Conservation (phyloP, 2,113 vertebrate species). For the Macrotus californicus region DNA sequence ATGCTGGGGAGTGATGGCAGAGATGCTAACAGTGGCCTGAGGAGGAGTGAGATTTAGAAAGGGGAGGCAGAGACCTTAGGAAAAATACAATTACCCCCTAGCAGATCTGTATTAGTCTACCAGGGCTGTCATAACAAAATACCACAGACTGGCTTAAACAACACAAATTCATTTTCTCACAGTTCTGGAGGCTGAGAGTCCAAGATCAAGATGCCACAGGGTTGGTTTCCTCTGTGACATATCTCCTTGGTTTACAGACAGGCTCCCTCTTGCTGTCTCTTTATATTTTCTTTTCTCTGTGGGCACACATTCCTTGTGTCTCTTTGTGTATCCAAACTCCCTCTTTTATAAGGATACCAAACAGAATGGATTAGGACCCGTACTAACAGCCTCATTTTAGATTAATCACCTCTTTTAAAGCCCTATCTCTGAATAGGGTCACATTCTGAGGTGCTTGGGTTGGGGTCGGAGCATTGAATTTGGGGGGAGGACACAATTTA, state of each 20-base stretch:
- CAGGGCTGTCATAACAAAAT: background rate
- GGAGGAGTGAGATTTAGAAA: background rate
- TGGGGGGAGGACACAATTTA: no score
- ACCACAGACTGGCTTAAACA: no score
- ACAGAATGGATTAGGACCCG: no score
- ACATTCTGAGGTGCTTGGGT: no score
- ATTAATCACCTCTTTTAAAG: no score
- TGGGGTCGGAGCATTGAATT: no score
- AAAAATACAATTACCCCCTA: background rate
- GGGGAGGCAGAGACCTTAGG: background rate
- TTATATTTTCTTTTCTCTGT: background rate
- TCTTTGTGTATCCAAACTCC: background rate
- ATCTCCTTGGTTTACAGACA: background rate
- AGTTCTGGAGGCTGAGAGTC: background rate
- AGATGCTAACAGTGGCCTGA: background rate
- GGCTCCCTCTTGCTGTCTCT: background rate
- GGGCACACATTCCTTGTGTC: background rate
- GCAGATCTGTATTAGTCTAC: background rate
- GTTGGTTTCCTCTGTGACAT: background rate
- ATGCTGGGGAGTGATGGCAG: background rate
- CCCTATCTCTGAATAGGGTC: no score
- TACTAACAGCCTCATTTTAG: no score
- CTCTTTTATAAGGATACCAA: no score
- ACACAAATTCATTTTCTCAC: no score
- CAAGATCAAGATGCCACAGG: background rate